phyloP scores from a whole-genome alignment of 2,113 vertebrate species.

The Desmodus rotundus region DNA sequence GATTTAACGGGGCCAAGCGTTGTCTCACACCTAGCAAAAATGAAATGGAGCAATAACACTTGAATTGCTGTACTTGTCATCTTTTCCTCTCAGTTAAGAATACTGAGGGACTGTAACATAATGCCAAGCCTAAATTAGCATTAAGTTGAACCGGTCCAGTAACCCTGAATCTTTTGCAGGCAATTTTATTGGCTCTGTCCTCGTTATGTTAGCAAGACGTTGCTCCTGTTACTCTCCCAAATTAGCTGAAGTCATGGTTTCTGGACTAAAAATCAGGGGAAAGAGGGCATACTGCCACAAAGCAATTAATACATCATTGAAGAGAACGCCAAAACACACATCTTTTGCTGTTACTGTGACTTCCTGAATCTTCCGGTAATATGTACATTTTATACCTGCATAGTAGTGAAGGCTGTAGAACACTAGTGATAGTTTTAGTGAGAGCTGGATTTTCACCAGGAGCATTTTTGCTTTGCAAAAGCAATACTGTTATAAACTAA shows the following conservation, averaged over 20 bases:
- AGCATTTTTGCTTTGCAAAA: slow-evolving; percentile 22
- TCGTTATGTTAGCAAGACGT: neutral
- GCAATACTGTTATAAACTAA: neutral
- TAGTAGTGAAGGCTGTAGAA: neutral
- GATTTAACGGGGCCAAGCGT: slow-evolving; percentile 36
- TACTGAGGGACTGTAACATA: slow-evolving; percentile 21
- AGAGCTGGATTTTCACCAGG: slow-evolving; percentile 7
- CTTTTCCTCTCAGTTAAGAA: slow-evolving; percentile 37
- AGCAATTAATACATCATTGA: neutral
- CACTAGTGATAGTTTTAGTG: neutral
- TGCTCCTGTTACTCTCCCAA: neutral
- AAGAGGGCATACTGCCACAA: neutral
- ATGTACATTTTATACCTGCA: neutral
- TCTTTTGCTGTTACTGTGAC: neutral
- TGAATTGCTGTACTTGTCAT: neutral
- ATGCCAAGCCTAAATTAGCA: neutral
- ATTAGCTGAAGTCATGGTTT: slow-evolving; percentile 4
- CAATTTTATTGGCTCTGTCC: neutral
- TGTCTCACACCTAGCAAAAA: slow-evolving; percentile 55
- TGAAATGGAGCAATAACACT: slow-evolving; percentile 7
- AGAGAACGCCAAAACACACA: neutral
- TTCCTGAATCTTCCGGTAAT: neutral
- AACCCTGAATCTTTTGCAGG: neutral
- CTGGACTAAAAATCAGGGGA: neutral
- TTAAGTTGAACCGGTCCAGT: neutral